A percentile compares a stretch with the other conserved stretches of the same genome.
These are phyloP conservation scores for Adelognathus sp. DNA, from an alignment of 2,888 invertebrate genomes.

Conservation along the genomic window DNA sequence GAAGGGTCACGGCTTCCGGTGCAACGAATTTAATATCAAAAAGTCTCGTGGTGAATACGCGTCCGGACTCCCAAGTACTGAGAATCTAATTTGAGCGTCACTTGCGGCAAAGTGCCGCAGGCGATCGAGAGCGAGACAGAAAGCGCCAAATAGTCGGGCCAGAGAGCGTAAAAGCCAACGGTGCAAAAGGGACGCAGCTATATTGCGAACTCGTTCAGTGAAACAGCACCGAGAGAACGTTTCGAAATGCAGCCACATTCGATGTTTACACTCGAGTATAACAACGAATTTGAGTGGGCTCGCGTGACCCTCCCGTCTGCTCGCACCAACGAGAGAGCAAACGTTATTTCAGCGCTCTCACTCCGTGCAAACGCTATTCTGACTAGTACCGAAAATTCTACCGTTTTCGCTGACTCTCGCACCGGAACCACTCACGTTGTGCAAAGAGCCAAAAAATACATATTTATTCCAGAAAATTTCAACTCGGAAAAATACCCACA, in stretches of 20 bases:
- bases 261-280: constrained; percentile 44
- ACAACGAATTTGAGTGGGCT: constrained; percentile 33
- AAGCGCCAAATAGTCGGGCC: not conserved
- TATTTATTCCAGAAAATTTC: no score
- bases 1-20: not conserved
- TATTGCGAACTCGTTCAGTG: constrained; percentile 1
- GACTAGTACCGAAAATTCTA: constrained; percentile 2
- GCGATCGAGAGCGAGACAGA: constrained; percentile 8
- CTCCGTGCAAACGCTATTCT: not conserved
- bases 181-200: constrained; percentile 4
- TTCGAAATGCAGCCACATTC: constrained; percentile 38
- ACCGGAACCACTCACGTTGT: not conserved
- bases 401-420: constrained; percentile 9
- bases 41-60: constrained; percentile 1
- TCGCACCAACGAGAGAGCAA: constrained; percentile 12
- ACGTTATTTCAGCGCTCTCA: constrained; percentile 15
- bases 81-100: constrained; percentile 52
- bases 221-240: not conserved
- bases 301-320: not conserved
- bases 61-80: constrained; percentile 31
- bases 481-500: no score
- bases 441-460: not conserved
- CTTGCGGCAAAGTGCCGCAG: constrained; percentile 43
- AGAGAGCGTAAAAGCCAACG: not conserved
- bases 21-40: constrained; percentile 21